Conservation (phyloP, 2,888 invertebrate genomes). For the Exocentrus adspersus region DNA sequence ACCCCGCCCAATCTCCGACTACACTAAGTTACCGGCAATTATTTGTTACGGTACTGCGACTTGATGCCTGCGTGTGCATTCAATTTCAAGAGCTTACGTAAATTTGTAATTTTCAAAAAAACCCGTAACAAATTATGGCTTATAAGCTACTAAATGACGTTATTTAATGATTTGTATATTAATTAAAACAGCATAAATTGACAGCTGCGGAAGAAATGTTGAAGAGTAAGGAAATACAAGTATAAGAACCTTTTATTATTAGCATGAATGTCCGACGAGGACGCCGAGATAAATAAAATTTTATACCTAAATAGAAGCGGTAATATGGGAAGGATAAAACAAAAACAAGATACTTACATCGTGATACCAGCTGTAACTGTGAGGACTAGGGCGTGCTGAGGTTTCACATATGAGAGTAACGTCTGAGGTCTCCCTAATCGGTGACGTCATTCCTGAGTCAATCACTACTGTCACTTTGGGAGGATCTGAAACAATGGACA, state of each 20-base stretch:
- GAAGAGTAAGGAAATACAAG: no score
- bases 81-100: no score
- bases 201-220: no score
- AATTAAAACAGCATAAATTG: no score
- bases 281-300: constrained; percentile 22
- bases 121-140: no score
- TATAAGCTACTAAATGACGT: no score
- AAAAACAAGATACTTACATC: constrained; percentile 71
- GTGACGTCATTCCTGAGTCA: constrained; percentile 69
- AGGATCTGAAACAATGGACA: constrained; percentile 73
- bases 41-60: no score
- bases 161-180: no score
- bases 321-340: constrained; percentile 20
- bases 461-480: constrained; percentile 78
- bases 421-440: constrained; percentile 75
- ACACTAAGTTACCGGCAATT: no score
- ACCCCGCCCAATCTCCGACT: no score
- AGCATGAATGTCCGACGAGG: constrained; percentile 10
- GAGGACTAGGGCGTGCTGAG: constrained; percentile 79
- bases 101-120: no score
- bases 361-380: constrained; percentile 81
- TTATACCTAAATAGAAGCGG: constrained; percentile 19
- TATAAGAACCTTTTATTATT: neutral
- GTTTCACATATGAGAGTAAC: constrained; percentile 82
- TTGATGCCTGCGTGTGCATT: no score